phyloP scores from a whole-genome alignment of 64 coral and sea anemone genomes.

The Platygyra sinensis region DNA sequence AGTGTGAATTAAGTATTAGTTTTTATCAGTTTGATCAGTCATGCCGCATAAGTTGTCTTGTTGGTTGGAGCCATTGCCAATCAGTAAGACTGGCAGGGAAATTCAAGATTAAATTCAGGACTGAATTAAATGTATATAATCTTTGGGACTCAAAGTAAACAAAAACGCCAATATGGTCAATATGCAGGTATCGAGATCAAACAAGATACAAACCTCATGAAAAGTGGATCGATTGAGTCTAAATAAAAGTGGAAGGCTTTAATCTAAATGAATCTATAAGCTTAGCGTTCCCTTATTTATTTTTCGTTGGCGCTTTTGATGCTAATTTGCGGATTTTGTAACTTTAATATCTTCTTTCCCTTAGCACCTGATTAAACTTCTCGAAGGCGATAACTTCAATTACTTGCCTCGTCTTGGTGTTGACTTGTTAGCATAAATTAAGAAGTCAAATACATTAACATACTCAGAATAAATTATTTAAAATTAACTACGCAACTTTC shows the following conservation, averaged over 20 bases:
- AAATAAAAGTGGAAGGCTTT: not conserved
- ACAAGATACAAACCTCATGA: not conserved
- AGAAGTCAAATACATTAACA: constrained; percentile 38
- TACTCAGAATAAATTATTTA: constrained; percentile 44
- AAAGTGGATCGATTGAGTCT: not conserved
- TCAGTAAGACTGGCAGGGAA: not conserved
- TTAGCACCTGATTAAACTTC: constrained; percentile 3
- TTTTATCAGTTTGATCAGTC: too few species aligned
- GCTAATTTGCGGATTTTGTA: not conserved
- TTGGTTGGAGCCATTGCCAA: too few species aligned
- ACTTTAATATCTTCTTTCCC: not conserved
- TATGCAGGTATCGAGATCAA: not conserved
- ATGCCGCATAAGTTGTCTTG: too few species aligned
- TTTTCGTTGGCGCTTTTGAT: not conserved
- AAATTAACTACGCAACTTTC: constrained; percentile 13
- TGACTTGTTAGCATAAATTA: constrained; percentile 37
- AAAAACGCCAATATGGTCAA: not conserved
- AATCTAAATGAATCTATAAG: not conserved
- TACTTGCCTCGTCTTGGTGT: constrained; percentile 6
- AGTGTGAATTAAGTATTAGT: too few species aligned
- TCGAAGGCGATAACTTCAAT: not conserved
- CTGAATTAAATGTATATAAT: not conserved
- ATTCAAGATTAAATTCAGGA: not conserved
- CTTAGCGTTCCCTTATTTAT: not conserved
- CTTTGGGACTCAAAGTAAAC: not conserved